Base-by-base conservation (phyloP, 2,888 invertebrate genomes). In the Epinotia demarniana region DNA sequence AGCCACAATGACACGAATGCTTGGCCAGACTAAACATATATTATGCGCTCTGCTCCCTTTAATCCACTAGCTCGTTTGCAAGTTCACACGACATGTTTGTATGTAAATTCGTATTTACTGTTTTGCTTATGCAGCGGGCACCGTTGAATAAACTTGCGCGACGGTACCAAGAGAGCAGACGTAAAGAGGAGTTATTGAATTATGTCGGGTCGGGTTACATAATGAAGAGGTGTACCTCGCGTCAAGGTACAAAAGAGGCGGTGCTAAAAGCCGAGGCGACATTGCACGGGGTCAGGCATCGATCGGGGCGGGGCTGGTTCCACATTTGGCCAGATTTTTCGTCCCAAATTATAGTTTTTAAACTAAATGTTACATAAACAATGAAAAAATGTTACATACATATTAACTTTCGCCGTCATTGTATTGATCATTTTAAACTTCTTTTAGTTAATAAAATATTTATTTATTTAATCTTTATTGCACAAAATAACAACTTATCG, bases 271-370 rank as follows among this genome's bases (percentile, higher is more conserved):
- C 85, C 86, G 87, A 88, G 85, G 85, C 82, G 86, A 89, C 86
- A 87, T 87, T 86, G 87, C 87, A 86, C 90, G 89, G 89, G 90
- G 91, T 89, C 90, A 89, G 87, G 82, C 88, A 91, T 92, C 92
- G 92, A 92, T 92, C 91, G 90, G 81, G 83, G 75, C 75, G 75
- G 75, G 75, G 75, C 62, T 9, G 72, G 66, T 43, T 70, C 61
- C 75, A 72, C 66, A 62, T 75, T 72, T 72, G 46, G 72, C 71
- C 75, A 75, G 75, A 72, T 75, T 75, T 71, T 67, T 72, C 27
- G 39, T 55, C 57, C 60, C 66, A 66, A 71, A 66, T 62, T 43
- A 13, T 60, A 60, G 46, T 72, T 67, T 62, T 66, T 46, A 39
- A 39, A 39, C 9, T 9, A 39, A 39, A 39, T 39, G 39, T 39